phyloP scores from a whole-genome alignment of 2,797 vertebrate genomes.

The Synanceia verrucosa region DNA sequence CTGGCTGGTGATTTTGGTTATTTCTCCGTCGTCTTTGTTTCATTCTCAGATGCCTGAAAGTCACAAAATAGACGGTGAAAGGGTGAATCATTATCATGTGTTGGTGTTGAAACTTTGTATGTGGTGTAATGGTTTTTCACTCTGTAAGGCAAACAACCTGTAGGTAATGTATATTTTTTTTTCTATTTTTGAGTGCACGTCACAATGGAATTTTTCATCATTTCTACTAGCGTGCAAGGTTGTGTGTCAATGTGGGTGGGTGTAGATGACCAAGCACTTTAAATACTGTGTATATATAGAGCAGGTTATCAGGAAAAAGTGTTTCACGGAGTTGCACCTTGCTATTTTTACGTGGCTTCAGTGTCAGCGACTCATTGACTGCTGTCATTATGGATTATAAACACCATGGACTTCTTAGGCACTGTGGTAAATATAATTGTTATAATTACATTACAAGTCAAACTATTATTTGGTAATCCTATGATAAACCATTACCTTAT shows the following conservation, averaged over 20 bases:
- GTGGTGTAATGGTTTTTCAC: neutral
- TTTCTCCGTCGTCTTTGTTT: neutral
- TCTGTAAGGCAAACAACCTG: neutral
- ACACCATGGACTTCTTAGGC: neutral
- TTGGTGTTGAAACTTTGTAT: neutral
- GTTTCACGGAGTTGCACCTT: neutral
- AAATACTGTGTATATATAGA: constrained; percentile 24
- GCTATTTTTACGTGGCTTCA: neutral
- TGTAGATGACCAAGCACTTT: neutral
- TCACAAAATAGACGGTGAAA: neutral
- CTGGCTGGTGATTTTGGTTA: too few relatives aligned
- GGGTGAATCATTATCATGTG: neutral
- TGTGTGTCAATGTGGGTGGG: constrained; percentile 1
- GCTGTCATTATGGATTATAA: constrained; percentile 35
- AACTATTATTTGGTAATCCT: too few relatives aligned
- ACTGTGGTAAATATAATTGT: constrained; percentile 54
- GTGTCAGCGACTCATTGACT: neutral
- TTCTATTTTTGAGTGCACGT: neutral
- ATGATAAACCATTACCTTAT: too few relatives aligned
- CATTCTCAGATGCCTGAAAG: neutral
- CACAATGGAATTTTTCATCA: constrained; percentile 36
- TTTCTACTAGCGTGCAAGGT: neutral
- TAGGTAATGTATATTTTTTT: neutral
- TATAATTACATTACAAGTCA: too few relatives aligned
- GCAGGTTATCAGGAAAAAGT: neutral